A percentile compares a stretch with the other conserved stretches of the same genome.
These are phyloP conservation scores for Nomada fabriciana DNA, from an alignment of 2,888 invertebrate genomes.

Conservation along the genomic window DNA sequence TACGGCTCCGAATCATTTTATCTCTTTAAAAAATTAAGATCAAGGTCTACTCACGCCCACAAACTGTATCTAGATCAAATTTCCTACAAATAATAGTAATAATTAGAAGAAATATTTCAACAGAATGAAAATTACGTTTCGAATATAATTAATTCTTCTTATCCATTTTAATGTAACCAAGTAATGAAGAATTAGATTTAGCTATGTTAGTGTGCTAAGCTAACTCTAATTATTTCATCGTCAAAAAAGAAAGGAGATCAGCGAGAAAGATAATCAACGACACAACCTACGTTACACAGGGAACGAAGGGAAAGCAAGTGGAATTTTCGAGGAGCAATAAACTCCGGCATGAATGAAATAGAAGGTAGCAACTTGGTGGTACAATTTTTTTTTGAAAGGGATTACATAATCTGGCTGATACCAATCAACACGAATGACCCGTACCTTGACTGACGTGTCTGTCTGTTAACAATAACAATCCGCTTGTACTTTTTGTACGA, in stretches of 20 bases:
- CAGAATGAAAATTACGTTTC: neutral
- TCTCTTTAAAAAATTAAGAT: no score
- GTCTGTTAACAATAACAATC: conserved; percentile 35
- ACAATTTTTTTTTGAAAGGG: conserved; percentile 11
- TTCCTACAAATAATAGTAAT: no score
- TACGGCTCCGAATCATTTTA: no score
- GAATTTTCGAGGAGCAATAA: neutral
- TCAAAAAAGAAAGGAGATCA: no score
- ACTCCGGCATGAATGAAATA: neutral
- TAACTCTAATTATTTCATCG: neutral
- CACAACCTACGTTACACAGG: neutral
- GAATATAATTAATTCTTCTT: neutral
- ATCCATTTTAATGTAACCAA: no score
- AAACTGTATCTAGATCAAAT: no score
- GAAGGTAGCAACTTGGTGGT: neutral
- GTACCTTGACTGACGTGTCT: neutral
- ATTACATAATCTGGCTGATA: conserved; percentile 20
- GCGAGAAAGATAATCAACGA: neutral
- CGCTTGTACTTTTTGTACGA: conserved; percentile 14
- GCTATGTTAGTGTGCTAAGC: neutral
- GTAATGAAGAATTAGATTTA: no score
- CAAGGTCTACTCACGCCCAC: no score
- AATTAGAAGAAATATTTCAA: no score
- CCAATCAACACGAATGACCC: conserved; percentile 16
- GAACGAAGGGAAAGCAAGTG: neutral